Conservation (phyloP, 2,888 invertebrate genomes). For the Nysson spinosus region DNA sequence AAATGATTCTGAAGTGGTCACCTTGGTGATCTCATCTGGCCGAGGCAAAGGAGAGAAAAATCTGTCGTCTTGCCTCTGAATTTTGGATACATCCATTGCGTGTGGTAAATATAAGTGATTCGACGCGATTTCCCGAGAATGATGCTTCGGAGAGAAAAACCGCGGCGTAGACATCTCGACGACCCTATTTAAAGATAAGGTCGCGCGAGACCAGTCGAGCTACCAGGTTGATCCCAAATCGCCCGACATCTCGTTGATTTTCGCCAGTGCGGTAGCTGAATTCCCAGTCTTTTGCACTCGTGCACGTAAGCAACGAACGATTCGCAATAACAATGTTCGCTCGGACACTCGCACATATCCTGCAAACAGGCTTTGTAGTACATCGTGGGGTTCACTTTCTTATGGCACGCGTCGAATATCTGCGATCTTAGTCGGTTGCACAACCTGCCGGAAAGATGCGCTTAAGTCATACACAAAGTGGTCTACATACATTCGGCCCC, state of each 20-base stretch:
- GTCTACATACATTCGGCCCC: constrained; percentile 7
- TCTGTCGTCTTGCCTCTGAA: too few species aligned
- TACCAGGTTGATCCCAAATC: constrained; percentile 70
- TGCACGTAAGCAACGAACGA: constrained; percentile 93
- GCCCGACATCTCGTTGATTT: constrained; percentile 83
- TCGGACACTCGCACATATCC: constrained; percentile 93
- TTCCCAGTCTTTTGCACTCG: constrained; percentile 89
- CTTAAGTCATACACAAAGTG: too few species aligned
- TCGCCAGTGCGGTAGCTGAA: constrained; percentile 85
- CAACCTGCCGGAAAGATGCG: constrained; percentile 62
- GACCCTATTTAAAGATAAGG: constrained; percentile 19
- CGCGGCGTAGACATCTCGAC: too few species aligned
- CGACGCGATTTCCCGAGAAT: too few species aligned
- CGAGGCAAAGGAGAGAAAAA: too few species aligned
- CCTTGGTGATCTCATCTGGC: too few species aligned
- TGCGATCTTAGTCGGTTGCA: constrained; percentile 80
- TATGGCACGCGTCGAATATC: constrained; percentile 87
- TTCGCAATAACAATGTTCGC: constrained; percentile 91
- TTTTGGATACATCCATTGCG: too few species aligned
- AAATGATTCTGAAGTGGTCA: too few species aligned
- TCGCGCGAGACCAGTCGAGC: constrained; percentile 7
- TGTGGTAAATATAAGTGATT: too few species aligned
- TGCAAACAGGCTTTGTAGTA: constrained; percentile 92
- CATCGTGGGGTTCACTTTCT: constrained; percentile 87
- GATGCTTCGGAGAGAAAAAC: too few species aligned